Evolutionary conservation across 2,113 vertebrate genomes (phyloP), one percentile per base, ranked within the genome.

Genomic region (Nyctereutes procyonoides): DNA sequence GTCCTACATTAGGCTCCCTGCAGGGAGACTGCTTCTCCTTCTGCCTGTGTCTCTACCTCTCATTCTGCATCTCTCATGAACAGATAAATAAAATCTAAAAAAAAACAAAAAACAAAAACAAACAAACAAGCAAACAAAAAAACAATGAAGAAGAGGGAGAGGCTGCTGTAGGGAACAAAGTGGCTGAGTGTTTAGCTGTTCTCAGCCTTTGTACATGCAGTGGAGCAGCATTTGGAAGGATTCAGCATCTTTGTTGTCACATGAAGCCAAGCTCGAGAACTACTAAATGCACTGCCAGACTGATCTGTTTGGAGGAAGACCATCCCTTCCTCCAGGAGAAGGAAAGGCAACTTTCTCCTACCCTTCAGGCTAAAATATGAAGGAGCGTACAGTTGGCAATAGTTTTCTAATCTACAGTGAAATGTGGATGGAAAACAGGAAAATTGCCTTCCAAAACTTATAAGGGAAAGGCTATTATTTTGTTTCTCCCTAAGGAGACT

Each of bases 401-500:
- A 51, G 11, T n/a, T 74, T 88, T 58, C 80, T 80, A 88, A 73
- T 86, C 81, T 62, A 28, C 48, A 35, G 71, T 74, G 71, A 77
- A 95, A 97, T 83, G 80, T 32, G 24, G 30, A 60, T 56, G n/a
- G 65, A 86, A 92, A 12, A 73, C 35, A 82, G 85, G 20, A 80
- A 96, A 53, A 35, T 73, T 74, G 67, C 62, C 93, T 62, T 95
- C 82, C 32, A 76, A 55, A 87, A 87, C 89, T 89, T 51, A 8
- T 9, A 51, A 65, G 94, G 69, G 60, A 82, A 90, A 32, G 12
- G 8, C 60, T 84, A 38, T 85, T 80, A 43, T 30, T 73, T 76
- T 74, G 51, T 30, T 86, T 86, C 92, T 88, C 48, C 84, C 43
- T 87, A 67, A 26, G 93, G 86, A 73, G 85, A 62, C 92, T 80